These are phyloP conservation scores for Helicoverpa zea DNA, from an alignment of 1,140 invertebrate genomes.

Conservation along the genomic window DNA sequence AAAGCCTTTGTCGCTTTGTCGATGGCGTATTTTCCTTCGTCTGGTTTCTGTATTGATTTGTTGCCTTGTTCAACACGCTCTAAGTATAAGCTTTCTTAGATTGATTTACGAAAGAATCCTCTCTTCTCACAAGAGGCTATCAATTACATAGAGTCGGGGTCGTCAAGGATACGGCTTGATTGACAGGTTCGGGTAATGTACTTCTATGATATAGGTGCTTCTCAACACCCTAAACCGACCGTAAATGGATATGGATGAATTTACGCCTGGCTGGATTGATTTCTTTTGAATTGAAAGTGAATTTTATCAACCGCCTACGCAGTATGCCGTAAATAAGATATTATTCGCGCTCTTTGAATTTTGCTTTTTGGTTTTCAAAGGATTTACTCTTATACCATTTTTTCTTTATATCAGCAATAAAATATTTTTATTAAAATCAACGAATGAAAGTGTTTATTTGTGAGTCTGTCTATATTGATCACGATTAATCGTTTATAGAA, in stretches of 20 bases:
- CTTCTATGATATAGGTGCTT: constrained; percentile 55
- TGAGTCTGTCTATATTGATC: constrained; percentile 34
- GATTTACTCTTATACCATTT: constrained; percentile 1
- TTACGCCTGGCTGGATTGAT: constrained; percentile 52
- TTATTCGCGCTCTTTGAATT: constrained; percentile 42
- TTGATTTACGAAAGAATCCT: constrained; percentile 49
- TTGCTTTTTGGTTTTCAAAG: constrained; percentile 6
- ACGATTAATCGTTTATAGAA: constrained; percentile 36
- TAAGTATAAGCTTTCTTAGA: constrained; percentile 35
- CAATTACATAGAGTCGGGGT: constrained; percentile 63
- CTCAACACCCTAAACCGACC: constrained; percentile 50
- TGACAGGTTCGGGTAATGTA: constrained; percentile 68
- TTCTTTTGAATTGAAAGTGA: constrained; percentile 60
- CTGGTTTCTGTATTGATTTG: constrained; percentile 58
- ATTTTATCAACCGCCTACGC: constrained; percentile 53
- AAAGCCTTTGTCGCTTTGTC: constrained; percentile 55
- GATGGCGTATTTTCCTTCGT: constrained; percentile 51
- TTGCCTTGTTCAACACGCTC: constrained; percentile 48
- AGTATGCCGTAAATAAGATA: constrained; percentile 49
- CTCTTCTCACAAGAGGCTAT: constrained; percentile 60
- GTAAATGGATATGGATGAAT: constrained; percentile 62
- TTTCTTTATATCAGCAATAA: background rate
- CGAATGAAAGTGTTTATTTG: constrained; percentile 24
- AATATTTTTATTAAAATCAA: background rate
- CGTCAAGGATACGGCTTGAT: constrained; percentile 69